Evolutionary conservation across 2,113 vertebrate species (phyloP).

Genomic region (Nesoenas mayeri): DNA sequence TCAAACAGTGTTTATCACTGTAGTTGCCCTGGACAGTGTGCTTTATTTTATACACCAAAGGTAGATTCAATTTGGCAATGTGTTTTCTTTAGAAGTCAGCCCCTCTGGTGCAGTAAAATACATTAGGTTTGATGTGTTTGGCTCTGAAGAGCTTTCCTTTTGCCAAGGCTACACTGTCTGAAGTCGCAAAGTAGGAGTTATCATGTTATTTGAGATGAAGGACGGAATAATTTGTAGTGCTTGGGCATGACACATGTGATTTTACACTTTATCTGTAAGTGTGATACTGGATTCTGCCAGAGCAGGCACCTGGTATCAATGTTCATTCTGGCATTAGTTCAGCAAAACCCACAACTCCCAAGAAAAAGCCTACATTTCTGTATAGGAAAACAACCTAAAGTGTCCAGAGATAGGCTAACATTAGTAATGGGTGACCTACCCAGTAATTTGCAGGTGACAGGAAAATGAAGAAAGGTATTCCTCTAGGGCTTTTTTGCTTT

Average conservation of each 20-base stretch:
- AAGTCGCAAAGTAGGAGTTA: slow-evolving; percentile 76
- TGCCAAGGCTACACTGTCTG: slow-evolving; percentile 68
- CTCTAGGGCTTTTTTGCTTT: background rate
- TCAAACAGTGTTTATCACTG: slow-evolving; percentile 16
- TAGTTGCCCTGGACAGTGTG: slow-evolving; percentile 16
- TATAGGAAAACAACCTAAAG: background rate
- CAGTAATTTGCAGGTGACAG: background rate
- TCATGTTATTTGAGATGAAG: slow-evolving; percentile 76
- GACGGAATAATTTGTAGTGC: slow-evolving; percentile 70
- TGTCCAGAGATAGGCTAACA: background rate
- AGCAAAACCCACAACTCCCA: slow-evolving; percentile 52
- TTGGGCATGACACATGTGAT: slow-evolving; percentile 70
- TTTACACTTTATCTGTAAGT: slow-evolving; percentile 75
- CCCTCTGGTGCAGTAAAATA: slow-evolving; percentile 62
- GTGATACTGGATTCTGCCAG: slow-evolving; percentile 71
- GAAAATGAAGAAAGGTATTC: background rate
- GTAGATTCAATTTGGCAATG: slow-evolving; percentile 60
- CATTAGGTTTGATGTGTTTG: slow-evolving; percentile 75
- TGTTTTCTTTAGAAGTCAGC: slow-evolving; percentile 59
- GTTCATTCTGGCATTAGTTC: slow-evolving; percentile 67
- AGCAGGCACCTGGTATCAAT: slow-evolving; percentile 75
- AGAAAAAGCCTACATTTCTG: slow-evolving; percentile 3
- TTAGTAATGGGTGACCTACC: background rate
- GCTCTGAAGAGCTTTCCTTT: slow-evolving; percentile 69
- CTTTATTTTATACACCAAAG: slow-evolving; percentile 61